These are phyloP conservation scores for Drosophila recens DNA, from an alignment of 2,888 invertebrate genomes.

Conservation along the genomic window DNA sequence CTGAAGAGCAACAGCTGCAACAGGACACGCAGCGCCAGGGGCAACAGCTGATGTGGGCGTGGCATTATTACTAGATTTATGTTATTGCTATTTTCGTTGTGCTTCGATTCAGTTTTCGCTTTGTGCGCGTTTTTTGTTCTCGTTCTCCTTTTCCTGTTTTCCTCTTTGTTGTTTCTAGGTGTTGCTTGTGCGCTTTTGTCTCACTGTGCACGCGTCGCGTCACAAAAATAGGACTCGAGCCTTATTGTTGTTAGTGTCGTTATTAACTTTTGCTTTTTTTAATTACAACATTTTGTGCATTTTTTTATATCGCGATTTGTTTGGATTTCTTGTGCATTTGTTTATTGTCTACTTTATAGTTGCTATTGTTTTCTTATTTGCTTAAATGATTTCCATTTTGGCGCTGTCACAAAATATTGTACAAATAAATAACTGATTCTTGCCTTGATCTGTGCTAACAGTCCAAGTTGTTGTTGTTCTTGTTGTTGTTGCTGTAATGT, in stretches of 20 bases:
- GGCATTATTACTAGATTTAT: constrained; percentile 45
- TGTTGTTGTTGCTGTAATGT: constrained; percentile 32
- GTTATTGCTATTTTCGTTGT: constrained; percentile 25
- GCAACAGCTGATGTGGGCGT: constrained; percentile 61
- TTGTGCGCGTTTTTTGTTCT: constrained; percentile 54
- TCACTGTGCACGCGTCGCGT: constrained; percentile 61
- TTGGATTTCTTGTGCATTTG: constrained; percentile 31
- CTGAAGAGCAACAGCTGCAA: constrained; percentile 76
- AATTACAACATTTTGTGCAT: constrained; percentile 70
- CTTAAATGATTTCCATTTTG: constrained; percentile 75
- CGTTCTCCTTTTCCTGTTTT: neutral
- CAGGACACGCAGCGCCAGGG: constrained; percentile 62
- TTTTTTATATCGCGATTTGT: constrained; percentile 18
- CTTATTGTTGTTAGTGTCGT: constrained; percentile 7
- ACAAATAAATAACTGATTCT: constrained; percentile 22
- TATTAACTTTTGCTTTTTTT: constrained; percentile 15
- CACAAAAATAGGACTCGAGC: constrained; percentile 39
- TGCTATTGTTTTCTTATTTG: constrained; percentile 28
- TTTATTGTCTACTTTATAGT: constrained; percentile 29
- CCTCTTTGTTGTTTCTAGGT: constrained; percentile 18
- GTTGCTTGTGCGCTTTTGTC: constrained; percentile 43
- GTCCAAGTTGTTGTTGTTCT: constrained; percentile 27
- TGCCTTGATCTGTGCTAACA: constrained; percentile 22
- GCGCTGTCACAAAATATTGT: constrained; percentile 48
- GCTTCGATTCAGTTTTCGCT: constrained; percentile 16